These are phyloP conservation scores for Magallana gigas DNA, from an alignment of 1,140 invertebrate species.

Conservation along the genomic window DNA sequence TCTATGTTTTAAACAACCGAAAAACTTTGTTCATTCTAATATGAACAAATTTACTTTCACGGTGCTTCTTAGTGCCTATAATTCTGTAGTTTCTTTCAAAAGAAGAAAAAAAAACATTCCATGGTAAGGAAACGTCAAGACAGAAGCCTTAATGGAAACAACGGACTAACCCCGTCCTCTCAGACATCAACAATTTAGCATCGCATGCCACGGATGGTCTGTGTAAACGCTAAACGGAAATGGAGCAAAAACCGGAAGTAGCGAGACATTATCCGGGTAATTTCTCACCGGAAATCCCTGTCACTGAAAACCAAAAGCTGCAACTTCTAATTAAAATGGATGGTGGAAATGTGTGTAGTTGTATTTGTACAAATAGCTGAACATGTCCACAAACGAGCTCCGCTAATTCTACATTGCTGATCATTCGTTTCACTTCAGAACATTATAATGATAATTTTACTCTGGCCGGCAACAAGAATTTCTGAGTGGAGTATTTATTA, in stretches of 20 bases:
- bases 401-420: too few relatives aligned
- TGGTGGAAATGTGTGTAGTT: conserved; percentile 19
- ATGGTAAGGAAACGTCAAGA: too few relatives aligned
- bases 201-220: not conserved
- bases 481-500: too few relatives aligned
- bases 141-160: not conserved
- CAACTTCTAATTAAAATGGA: conserved; percentile 32
- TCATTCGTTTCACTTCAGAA: too few relatives aligned
- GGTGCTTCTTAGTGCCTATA: too few relatives aligned
- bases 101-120: too few relatives aligned
- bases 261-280: conserved; percentile 26
- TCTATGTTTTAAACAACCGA: too few relatives aligned
- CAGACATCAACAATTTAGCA: conserved; percentile 6
- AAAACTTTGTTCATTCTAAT: too few relatives aligned
- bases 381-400: not conserved
- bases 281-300: conserved; percentile 32
- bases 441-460: too few relatives aligned
- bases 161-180: not conserved
- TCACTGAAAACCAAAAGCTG: conserved; percentile 23
- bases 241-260: conserved; percentile 25
- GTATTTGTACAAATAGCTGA: not conserved
- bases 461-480: too few relatives aligned
- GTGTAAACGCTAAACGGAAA: conserved; percentile 27
- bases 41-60: too few relatives aligned
- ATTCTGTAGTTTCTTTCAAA: too few relatives aligned